These are phyloP conservation scores for Scaptomyza flava DNA, from an alignment of 2,888 invertebrate genomes.

Conservation along the genomic window DNA sequence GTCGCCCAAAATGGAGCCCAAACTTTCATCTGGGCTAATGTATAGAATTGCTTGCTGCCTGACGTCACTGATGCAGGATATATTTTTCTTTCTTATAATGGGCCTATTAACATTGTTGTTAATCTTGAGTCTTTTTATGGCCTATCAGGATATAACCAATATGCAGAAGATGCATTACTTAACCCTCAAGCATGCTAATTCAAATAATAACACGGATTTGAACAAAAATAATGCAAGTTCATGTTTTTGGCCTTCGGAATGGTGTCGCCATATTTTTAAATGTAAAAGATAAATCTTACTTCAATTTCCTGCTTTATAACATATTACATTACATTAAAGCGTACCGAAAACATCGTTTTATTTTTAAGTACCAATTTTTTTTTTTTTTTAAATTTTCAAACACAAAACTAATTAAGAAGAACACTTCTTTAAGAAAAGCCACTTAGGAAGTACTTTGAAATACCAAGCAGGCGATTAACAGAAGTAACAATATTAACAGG, in stretches of 20 bases:
- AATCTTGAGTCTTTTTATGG: slow-evolving; percentile 31
- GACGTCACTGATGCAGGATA: slow-evolving; percentile 33
- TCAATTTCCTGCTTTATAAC: too few relatives aligned
- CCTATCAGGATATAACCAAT: slow-evolving; percentile 22
- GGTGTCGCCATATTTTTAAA: slow-evolving; percentile 28
- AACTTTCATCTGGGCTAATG: neutral
- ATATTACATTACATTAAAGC: too few relatives aligned
- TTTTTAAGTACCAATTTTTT: too few relatives aligned
- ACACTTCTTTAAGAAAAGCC: slow-evolving; percentile 18
- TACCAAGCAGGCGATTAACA: slow-evolving; percentile 16
- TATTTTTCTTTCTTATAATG: slow-evolving; percentile 42
- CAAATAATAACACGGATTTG: neutral
- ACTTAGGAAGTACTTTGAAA: slow-evolving; percentile 28
- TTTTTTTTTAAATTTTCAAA: too few relatives aligned
- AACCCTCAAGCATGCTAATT: neutral
- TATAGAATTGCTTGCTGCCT: slow-evolving; percentile 1
- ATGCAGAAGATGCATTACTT: neutral
- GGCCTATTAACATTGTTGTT: slow-evolving; percentile 33
- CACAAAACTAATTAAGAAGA: too few relatives aligned
- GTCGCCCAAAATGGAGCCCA: neutral
- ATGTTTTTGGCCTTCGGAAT: slow-evolving; percentile 27
- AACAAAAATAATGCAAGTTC: too few relatives aligned
- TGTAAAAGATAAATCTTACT: neutral
- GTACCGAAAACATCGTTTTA: too few relatives aligned
- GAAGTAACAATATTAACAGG: slow-evolving; percentile 9